Evolutionary conservation across 2,888 invertebrate genomes (phyloP), one percentile per base, ranked within the genome.

Genomic region (Macropis europaea): DNA sequence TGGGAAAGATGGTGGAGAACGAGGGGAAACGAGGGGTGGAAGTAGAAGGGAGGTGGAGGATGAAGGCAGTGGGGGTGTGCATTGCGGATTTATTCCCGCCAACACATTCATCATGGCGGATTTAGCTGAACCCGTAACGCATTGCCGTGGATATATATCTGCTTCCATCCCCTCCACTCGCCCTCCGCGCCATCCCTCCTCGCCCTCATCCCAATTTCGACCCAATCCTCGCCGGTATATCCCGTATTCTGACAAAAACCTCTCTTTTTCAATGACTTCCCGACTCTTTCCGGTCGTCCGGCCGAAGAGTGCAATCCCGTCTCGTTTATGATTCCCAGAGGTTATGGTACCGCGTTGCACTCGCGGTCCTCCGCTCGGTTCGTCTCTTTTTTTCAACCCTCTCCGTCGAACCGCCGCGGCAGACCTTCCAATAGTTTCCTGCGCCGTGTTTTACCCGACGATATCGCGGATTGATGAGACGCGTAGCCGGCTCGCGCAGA

Each of bases 111-210:
- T 89, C 90, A 90, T 89, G 90, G 89, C 89, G 90, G 89, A 90
- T 90, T 89, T 89, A 89, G 89, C 89, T 90, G 89, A 90, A 90
- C 89, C 90, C 90, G 90, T 89, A 90, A 90, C 88, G 89, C 90
- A 90, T 89, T 88, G 89, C 90, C 86, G 76, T 86, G 88, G 88
- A 87, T 88, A 88, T 88, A 88, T 89, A 89, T 89, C 87, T 88
- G 88, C 84, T 86, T 86, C 84, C 85, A 83, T 82, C 84, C 85
- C 86, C 83, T 76, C 81, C 66, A 61, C 61, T 15, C 9, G 68
- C 57, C 28, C 75, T 67, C 73, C 60, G 66, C 68, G 47, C 36
- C 72, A 53, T 70, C 73, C 67, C 63, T 61, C 73, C 60, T 15
- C 54, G 47, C 77, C 59, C 71, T 64, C 80, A 81, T 80, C 80